phyloP scores from a whole-genome alignment of 2,888 invertebrate genomes.

The Calameuta idolon region DNA sequence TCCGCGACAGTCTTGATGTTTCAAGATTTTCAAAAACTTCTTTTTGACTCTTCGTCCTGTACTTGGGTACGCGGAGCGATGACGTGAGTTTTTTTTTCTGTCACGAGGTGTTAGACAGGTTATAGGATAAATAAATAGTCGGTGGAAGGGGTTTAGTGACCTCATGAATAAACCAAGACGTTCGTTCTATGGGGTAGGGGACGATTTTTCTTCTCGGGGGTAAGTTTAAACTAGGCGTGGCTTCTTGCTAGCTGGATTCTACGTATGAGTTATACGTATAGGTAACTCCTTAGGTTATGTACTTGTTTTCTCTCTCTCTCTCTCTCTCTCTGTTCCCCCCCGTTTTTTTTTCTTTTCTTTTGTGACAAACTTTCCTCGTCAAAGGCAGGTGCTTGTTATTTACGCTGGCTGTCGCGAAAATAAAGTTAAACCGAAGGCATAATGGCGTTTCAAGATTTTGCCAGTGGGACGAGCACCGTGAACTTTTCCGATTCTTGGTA shows the following conservation, averaged over 20 bases:
- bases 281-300: neutral
- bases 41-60: neutral
- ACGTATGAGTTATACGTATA: neutral
- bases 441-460: neutral
- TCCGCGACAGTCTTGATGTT: neutral
- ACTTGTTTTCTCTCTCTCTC: neutral
- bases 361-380: neutral
- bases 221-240: neutral
- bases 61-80: neutral
- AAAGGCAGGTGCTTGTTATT: neutral
- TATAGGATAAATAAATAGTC: neutral
- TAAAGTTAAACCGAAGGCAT: neutral
- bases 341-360: neutral
- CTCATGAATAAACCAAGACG: conserved; percentile 47
- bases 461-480: neutral
- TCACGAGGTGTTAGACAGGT: neutral
- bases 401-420: neutral
- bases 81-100: neutral
- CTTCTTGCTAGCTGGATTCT: neutral
- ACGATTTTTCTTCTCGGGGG: conserved; percentile 42
- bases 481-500: neutral
- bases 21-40: neutral
- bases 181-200: conserved; percentile 30
- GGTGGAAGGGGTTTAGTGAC: conserved; percentile 38
- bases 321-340: neutral